Evolutionary conservation across 2,113 vertebrate species (phyloP), one percentile per base, ranked within the genome.

Genomic region (Gobiocypris rarus): DNA sequence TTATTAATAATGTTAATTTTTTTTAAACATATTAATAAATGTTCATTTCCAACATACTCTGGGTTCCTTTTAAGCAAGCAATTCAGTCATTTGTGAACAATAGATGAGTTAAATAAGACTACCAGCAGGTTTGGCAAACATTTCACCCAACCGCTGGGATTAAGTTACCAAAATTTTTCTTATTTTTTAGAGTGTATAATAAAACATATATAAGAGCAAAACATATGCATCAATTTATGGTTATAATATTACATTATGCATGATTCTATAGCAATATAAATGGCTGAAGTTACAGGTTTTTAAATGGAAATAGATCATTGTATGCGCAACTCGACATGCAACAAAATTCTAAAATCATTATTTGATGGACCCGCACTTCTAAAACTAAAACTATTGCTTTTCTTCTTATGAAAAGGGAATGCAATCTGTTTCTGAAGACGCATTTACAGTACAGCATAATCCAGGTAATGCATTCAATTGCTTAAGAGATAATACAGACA

Each of bases 321-420:
- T 28, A 38, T 56, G 19, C 19, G 7, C 5, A 59, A n/a, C 34
- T 41, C 3, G 59, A 77, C 75, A 43, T 77, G 19, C 13, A 24
- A 61, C 14, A 74, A 15, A 3, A 3, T 48, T 43, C 19, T 11
- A n/a, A 73, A 22, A 31, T 43, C 22, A 45, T 71, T 24, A 71
- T 45, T 71, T 1, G 22, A 45, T 71, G 22, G 22, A 71, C 69
- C 81, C 75, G 48, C 67, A 76, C 56, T 88, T 82, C 69, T 83
- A 81, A 86, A 81, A 2, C 31, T 31, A n/a, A n/a, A n/a, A 67
- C 75, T 91, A 86, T 91, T 92, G 89, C 86, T 50, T 50, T 45
- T 45, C 88, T 69, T 81, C 88, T 69, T 81, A 59, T 28, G 45
- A 9, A 78, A 81, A 52, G 50, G 69, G 56, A 38, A 69, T 85